Evolutionary conservation across 1,140 invertebrate genomes (phyloP).

Genomic region (Lepidurus apus): DNA sequence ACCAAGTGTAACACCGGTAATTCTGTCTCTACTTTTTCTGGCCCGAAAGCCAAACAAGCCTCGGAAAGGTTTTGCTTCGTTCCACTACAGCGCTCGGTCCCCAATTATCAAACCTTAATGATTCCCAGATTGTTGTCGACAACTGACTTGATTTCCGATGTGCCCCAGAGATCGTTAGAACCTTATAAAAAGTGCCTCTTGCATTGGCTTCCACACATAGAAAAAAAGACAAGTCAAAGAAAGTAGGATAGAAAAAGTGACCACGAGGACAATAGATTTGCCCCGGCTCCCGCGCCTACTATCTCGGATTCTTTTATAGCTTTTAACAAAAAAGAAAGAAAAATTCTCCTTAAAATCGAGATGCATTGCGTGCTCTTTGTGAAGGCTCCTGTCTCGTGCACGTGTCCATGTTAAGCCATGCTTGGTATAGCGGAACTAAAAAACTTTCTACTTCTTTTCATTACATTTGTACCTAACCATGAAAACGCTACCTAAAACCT

Average conservation of each 20-base stretch:
- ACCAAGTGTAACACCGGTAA: constrained; percentile 21
- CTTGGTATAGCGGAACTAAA: neutral
- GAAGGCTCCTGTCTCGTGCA: neutral
- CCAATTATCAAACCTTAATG: constrained; percentile 19
- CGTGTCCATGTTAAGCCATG: neutral
- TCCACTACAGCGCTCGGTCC: neutral
- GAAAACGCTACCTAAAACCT: neutral
- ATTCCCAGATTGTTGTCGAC: constrained; percentile 14
- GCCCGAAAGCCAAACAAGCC: neutral
- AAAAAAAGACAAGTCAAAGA: neutral
- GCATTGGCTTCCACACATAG: neutral
- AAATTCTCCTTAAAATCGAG: neutral
- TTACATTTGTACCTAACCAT: constrained; percentile 1
- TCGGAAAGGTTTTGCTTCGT: constrained; percentile 7
- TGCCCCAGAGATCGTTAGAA: constrained; percentile 2
- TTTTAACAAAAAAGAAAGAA: neutral
- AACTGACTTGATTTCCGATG: constrained; percentile 22
- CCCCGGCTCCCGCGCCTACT: neutral
- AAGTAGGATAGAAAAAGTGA: neutral
- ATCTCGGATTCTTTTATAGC: neutral
- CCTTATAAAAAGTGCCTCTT: neutral
- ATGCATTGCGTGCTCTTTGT: constrained; percentile 9
- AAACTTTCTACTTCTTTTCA: neutral
- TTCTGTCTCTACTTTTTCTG: neutral
- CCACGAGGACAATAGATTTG: neutral